Conservation (phyloP, 2,888 invertebrate species). For the Cosmopolites sordidus region DNA sequence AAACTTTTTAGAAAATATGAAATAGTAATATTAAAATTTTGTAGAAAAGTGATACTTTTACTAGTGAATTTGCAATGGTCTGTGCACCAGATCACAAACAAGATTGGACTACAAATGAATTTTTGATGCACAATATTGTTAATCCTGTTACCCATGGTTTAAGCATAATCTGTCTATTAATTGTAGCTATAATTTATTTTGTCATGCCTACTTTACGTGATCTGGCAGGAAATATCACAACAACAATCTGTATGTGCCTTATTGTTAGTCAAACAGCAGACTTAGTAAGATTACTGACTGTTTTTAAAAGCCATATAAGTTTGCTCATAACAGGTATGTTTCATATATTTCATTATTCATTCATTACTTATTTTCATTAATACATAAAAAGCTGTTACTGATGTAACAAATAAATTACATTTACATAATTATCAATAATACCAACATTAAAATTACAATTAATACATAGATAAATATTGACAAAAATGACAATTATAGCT, state of each 20-base stretch:
- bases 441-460: too few species aligned
- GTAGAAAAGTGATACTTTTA: constrained; percentile 55
- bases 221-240: constrained; percentile 78
- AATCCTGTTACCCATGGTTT: constrained; percentile 75
- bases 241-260: constrained; percentile 74
- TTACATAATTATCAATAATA: too few species aligned
- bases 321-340: constrained; percentile 70
- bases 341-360: too few species aligned
- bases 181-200: constrained; percentile 76
- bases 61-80: constrained; percentile 65
- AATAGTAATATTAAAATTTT: constrained; percentile 4
- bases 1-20: background rate
- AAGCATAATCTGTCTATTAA: constrained; percentile 64
- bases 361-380: too few species aligned
- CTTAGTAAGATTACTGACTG: constrained; percentile 72
- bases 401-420: too few species aligned
- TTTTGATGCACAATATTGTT: constrained; percentile 68
- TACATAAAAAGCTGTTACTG: constrained; percentile 1
- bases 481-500: too few species aligned
- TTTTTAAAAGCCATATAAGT: constrained; percentile 75
- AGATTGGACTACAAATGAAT: constrained; percentile 66
- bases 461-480: too few species aligned
- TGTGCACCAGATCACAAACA: constrained; percentile 70
- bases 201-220: constrained; percentile 77
- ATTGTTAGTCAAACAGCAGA: constrained; percentile 74